phyloP scores from a whole-genome alignment of 2,888 invertebrate species.

The Acrocyrtus sp. region DNA sequence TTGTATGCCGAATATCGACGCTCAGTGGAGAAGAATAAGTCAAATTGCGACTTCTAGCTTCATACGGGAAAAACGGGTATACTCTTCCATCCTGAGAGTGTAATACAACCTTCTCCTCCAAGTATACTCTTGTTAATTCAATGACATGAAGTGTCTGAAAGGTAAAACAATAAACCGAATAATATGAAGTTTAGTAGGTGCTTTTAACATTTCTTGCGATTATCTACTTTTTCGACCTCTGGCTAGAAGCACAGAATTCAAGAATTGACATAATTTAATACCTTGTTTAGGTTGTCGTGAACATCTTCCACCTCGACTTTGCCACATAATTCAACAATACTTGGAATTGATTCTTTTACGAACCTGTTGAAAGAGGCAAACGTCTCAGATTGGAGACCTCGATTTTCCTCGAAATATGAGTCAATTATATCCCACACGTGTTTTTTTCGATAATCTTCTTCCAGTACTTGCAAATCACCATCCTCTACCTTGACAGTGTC shows the following conservation, averaged over 20 bases:
- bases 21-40: constrained; percentile 72
- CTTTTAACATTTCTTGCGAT: neutral
- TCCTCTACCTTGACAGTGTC: too few relatives aligned
- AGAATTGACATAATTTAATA: constrained; percentile 4
- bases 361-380: constrained; percentile 30
- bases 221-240: too few relatives aligned
- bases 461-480: neutral
- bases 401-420: constrained; percentile 13
- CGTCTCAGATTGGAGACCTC: constrained; percentile 20
- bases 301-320: constrained; percentile 1
- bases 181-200: neutral
- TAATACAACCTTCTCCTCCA: constrained; percentile 1
- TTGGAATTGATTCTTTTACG: constrained; percentile 23
- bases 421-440: constrained; percentile 19
- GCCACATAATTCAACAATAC: constrained; percentile 20
- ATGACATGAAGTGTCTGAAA: constrained; percentile 17
- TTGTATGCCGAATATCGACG: constrained; percentile 71
- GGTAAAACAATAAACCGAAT: neutral
- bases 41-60: constrained; percentile 71
- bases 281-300: constrained; percentile 5
- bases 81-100: constrained; percentile 16
- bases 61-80: constrained; percentile 70
- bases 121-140: neutral
- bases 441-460: neutral
- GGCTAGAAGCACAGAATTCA: too few relatives aligned